phyloP scores from a whole-genome alignment of 2,888 invertebrate genomes.

The Anticlea derivata region DNA sequence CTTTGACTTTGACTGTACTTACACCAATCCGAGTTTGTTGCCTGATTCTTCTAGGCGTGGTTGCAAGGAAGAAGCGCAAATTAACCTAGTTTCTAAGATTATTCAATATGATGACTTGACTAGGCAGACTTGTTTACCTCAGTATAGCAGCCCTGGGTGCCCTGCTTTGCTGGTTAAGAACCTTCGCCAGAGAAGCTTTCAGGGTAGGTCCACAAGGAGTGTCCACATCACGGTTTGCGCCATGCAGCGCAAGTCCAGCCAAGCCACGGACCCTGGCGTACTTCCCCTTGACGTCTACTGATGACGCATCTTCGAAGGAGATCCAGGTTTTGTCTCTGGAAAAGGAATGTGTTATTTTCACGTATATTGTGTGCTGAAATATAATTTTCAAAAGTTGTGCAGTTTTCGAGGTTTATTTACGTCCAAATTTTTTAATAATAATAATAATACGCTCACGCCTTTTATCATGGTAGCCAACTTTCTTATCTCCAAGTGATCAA shows the following conservation, averaged over 20 bases:
- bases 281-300: slow-evolving; percentile 90
- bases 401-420: too few relatives aligned
- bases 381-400: too few relatives aligned
- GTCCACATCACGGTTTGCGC: slow-evolving; percentile 84
- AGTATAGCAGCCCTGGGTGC: slow-evolving; percentile 86
- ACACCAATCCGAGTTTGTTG: too few relatives aligned
- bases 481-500: too few relatives aligned
- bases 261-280: slow-evolving; percentile 88
- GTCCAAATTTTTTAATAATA: too few relatives aligned
- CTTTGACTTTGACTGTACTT: not conserved
- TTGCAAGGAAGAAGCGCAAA: too few relatives aligned
- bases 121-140: slow-evolving; percentile 55
- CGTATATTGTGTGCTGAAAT: too few relatives aligned
- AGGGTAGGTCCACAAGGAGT: slow-evolving; percentile 79
- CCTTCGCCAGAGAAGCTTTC: slow-evolving; percentile 74
- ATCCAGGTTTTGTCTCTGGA: slow-evolving; percentile 87
- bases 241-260: slow-evolving; percentile 86
- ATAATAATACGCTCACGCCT: too few relatives aligned
- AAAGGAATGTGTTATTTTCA: slow-evolving; percentile 18
- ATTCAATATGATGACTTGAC: not conserved
- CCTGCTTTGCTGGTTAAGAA: slow-evolving; percentile 84
- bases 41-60: too few relatives aligned
- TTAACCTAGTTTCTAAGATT: too few relatives aligned
- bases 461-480: too few relatives aligned
- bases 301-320: slow-evolving; percentile 89